Percentiles rank a stretch among this genome's conserved stretches.
Evolutionary conservation across 2,797 vertebrate genomes (phyloP).

Genomic region (Erpetoichthys calabaricus): DNA sequence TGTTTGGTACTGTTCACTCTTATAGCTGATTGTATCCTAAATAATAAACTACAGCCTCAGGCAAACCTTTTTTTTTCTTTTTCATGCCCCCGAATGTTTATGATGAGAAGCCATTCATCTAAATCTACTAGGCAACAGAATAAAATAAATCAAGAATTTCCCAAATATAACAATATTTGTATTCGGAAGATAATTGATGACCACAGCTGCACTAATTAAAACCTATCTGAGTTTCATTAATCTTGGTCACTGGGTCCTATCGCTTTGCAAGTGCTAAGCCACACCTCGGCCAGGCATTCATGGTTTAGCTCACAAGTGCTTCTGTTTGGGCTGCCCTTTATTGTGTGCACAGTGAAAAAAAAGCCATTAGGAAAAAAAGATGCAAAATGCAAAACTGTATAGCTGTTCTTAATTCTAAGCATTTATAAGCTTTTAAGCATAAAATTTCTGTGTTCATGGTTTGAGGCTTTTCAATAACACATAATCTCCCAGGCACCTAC

Average conservation of each 20-base stretch:
- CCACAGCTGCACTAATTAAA: constrained; percentile 92
- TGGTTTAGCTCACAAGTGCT: constrained; percentile 1
- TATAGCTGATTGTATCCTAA: constrained; percentile 56
- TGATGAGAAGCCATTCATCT: constrained; percentile 96
- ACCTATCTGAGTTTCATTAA: constrained; percentile 87
- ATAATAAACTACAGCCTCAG: constrained; percentile 59
- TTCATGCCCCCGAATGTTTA: constrained; percentile 62
- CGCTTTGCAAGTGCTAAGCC: constrained; percentile 57
- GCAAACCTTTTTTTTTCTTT: constrained; percentile 26
- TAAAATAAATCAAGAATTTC: constrained; percentile 97
- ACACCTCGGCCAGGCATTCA: constrained; percentile 49
- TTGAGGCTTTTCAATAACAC: too few relatives aligned
- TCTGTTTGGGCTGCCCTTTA: too few relatives aligned
- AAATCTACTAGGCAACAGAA: constrained; percentile 76
- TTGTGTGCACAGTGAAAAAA: too few relatives aligned
- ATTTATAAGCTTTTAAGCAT: too few relatives aligned
- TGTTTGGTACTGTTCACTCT: constrained; percentile 43
- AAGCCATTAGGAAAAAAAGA: too few relatives aligned
- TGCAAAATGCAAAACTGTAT: too few relatives aligned
- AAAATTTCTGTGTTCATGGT: too few relatives aligned
- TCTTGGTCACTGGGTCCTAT: constrained; percentile 79
- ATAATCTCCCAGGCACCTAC: too few relatives aligned
- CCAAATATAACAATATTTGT: constrained; percentile 99
- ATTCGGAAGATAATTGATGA: constrained; percentile 92
- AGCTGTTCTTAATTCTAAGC: too few relatives aligned